Evolutionary conservation across 2,797 vertebrate species (phyloP), one percentile per base, ranked within the genome.

Genomic region (Anisognathus igniventris): DNA sequence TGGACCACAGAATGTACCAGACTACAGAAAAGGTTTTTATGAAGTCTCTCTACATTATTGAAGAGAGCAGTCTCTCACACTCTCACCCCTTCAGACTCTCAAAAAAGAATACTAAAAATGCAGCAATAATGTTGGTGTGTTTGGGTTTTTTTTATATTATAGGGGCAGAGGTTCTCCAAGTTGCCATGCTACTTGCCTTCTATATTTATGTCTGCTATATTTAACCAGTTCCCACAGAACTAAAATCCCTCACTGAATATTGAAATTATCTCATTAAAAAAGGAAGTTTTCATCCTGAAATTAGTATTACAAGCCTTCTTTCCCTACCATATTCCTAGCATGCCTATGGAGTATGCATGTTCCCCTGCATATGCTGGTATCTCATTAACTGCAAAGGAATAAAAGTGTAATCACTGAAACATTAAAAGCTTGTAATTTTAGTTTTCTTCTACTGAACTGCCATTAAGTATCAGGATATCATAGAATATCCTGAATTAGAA

Each of bases 221-320:
- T 73, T 93, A 57, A 96, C 53, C 28, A 21, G 53, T 89, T 95
- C 80, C 77, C 71, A 94, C 53, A 94, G 67, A 96, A 92, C 4
- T 25, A 8, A 74, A 82, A 56, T 74, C 37, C 9, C n/a, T 66
- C 71, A 66, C 31, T 56, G 37, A 78, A 84, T 64, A 70, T 23
- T 74, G 37, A 37, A 92, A 94, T 39, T 22, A 70, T 45, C 74
- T 65, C 54, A 50, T 72, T 56, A 35, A 31, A 56, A 27, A 47
- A 35, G 48, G 47, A 44, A 47, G 6, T 8, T 76, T 60, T 74
- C 33, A 70, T 48, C 31, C 64, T 62, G 66, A 71, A 85, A 70
- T 64, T 12, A 27, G 3, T 56, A 61, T 60, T 62, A 57, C 20
- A 65, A 67, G n/a, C 25, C 61, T 71, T 28, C 23, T 70, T 60